Percentiles rank a stretch among this genome's conserved stretches.
phyloP scores from a whole-genome alignment of 2,797 vertebrate species.

The Sebastes matsubarae region DNA sequence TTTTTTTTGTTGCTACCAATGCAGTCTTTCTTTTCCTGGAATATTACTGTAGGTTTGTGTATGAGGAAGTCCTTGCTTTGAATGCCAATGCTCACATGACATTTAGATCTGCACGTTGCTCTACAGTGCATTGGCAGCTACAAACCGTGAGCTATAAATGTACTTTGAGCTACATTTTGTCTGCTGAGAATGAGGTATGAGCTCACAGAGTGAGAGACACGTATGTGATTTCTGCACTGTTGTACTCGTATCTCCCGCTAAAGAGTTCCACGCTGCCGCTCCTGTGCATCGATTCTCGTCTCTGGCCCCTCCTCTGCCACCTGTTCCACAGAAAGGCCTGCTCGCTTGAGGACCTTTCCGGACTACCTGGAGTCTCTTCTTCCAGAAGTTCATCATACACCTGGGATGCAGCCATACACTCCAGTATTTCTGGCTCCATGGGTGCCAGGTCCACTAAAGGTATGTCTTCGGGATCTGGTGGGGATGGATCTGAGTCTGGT shows the following conservation, averaged over 20 bases:
- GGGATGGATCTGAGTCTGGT: constrained; percentile 31
- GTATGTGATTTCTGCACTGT: constrained; percentile 86
- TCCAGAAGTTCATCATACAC: constrained; percentile 43
- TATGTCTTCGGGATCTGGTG: constrained; percentile 39
- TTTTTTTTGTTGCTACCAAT: constrained; percentile 30
- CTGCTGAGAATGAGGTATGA: constrained; percentile 73
- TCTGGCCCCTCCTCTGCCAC: constrained; percentile 78
- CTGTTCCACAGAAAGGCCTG: constrained; percentile 82
- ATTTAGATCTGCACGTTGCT: constrained; percentile 30
- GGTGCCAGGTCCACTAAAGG: constrained; percentile 48
- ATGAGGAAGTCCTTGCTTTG: constrained; percentile 38
- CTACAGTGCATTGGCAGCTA: constrained; percentile 51
- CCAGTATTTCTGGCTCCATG: constrained; percentile 55
- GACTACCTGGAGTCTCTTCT: constrained; percentile 48
- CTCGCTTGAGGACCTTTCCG: constrained; percentile 59
- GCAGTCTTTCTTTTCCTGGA: constrained; percentile 38
- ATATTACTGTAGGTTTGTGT: constrained; percentile 29
- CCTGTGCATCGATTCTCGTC: constrained; percentile 63
- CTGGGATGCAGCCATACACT: constrained; percentile 52
- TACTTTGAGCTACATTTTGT: constrained; percentile 73
- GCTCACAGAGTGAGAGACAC: constrained; percentile 84
- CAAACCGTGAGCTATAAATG: constrained; percentile 45
- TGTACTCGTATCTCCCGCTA: constrained; percentile 84
- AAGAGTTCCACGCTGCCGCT: constrained; percentile 85
- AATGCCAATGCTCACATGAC: constrained; percentile 37